Evolutionary conservation across 2,888 invertebrate genomes (phyloP).

Genomic region (Drosophila nigritarsus): DNA sequence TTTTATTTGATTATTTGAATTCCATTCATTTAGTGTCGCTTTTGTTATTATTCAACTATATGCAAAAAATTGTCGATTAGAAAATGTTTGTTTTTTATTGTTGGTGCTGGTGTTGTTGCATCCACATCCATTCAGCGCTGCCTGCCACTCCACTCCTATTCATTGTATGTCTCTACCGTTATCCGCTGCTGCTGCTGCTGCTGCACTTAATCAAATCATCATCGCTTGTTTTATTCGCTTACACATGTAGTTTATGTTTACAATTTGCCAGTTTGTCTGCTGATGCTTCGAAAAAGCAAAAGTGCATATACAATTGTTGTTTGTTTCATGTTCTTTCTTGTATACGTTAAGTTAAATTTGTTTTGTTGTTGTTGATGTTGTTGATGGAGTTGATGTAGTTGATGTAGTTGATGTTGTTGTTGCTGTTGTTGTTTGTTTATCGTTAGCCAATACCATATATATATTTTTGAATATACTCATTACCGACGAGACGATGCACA

Average conservation of each 20-base stretch:
- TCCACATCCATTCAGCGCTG: constrained; percentile 17
- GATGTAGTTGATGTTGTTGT: constrained; percentile 18
- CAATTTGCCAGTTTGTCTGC: constrained; percentile 50
- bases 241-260: constrained; percentile 43
- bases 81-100: constrained; percentile 54
- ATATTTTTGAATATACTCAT: constrained; percentile 48
- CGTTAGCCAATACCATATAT: constrained; percentile 62
- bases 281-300: constrained; percentile 46
- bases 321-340: constrained; percentile 30
- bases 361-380: constrained; percentile 22
- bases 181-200: constrained; percentile 39
- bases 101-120: constrained; percentile 13
- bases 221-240: constrained; percentile 47
- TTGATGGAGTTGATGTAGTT: constrained; percentile 9
- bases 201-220: constrained; percentile 38
- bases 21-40: constrained; percentile 70
- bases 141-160: constrained; percentile 1
- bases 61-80: constrained; percentile 77
- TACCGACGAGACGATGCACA: constrained; percentile 17
- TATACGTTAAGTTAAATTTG: constrained; percentile 51
- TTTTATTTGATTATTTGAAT: constrained; percentile 75
- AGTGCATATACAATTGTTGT: constrained; percentile 61
- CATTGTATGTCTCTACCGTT: constrained; percentile 24
- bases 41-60: constrained; percentile 73
- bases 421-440: constrained; percentile 41